Evolutionary conservation across 2,888 invertebrate genomes (phyloP), one percentile per base, ranked within the genome.

Genomic region (Drosophila ustulata): DNA sequence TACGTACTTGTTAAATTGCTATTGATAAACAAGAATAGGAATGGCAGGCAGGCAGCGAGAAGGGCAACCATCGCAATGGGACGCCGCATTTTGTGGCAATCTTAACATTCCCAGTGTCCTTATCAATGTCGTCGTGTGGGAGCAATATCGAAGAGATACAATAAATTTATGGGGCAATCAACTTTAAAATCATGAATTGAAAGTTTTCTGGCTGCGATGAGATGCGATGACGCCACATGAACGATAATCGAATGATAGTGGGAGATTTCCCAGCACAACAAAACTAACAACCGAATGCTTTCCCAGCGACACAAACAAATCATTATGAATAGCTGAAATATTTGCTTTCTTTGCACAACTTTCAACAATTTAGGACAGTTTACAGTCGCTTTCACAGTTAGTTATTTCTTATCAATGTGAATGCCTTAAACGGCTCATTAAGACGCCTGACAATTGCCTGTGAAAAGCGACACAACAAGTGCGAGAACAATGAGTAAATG

Each of bases 381-480:
- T 28, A 25, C 23, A 34, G 70, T 32, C 53, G 68, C 78, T 79
- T 82, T 79, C 83, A 51, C 80, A 63, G 50, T 45, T 45, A 63
- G 71, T 23, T 56, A 67, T 71, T 71, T 59, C 56, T 73, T 73
- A 75, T 75, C 72, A 66, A 66, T 39, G 61, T 64, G 30, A 65
- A 59, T 50, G 49, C 46, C 55, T 45, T 74, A 69, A 77, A 80
- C 58, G 68, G 46, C 47, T 62, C 79, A 73, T 83, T 69, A 66
- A 58, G 65, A 59, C 37, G 34, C 55, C 57, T 45, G 34, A 47
- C 65, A 62, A 59, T 65, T 58, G 68, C 57, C 67, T 74, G 78
- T 13, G 78, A 73, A 71, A 75, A 41, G 30, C 30, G 30, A 30
- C 30, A 28, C 28, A 28, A 28, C 28, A 28, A 34, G 34, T 34